Percentiles rank a stretch among this genome's conserved stretches.
Evolutionary conservation across 2,113 vertebrate genomes (phyloP).

Genomic region (Serilophus lunatus): DNA sequence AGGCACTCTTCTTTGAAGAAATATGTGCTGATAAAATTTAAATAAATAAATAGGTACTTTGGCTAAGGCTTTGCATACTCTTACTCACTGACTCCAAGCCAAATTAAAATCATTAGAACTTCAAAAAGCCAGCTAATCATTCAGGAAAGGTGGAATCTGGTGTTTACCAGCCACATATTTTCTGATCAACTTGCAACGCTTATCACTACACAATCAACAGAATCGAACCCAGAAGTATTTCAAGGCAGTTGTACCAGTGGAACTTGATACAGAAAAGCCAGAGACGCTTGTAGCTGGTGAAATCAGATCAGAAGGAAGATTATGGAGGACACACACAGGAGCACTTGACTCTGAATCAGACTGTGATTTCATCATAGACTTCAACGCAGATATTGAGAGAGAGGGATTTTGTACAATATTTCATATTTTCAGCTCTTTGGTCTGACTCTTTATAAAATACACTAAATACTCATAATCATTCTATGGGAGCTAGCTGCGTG

Average conservation of each 20-base stretch:
- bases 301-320: slow-evolving; percentile 2
- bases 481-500: background rate
- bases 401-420: background rate
- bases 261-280: slow-evolving; percentile 41
- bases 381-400: background rate
- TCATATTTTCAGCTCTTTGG: background rate
- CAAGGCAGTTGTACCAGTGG: slow-evolving; percentile 46
- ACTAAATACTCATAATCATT: background rate
- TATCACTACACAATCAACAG: background rate
- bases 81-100: slow-evolving; percentile 60
- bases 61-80: slow-evolving; percentile 65
- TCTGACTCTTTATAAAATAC: background rate
- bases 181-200: background rate
- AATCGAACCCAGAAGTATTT: slow-evolving; percentile 4
- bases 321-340: background rate
- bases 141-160: slow-evolving; percentile 52
- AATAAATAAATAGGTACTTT: slow-evolving; percentile 59
- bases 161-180: slow-evolving; percentile 39
- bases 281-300: background rate
- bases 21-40: slow-evolving; percentile 55
- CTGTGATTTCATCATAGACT: background rate
- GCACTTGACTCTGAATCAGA: background rate
- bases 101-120: slow-evolving; percentile 57
- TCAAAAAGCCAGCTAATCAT: slow-evolving; percentile 52
- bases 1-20: slow-evolving; percentile 55